Evolutionary conservation across 2,797 vertebrate genomes (phyloP).

Genomic region (Melanotaenia trifasciata): DNA sequence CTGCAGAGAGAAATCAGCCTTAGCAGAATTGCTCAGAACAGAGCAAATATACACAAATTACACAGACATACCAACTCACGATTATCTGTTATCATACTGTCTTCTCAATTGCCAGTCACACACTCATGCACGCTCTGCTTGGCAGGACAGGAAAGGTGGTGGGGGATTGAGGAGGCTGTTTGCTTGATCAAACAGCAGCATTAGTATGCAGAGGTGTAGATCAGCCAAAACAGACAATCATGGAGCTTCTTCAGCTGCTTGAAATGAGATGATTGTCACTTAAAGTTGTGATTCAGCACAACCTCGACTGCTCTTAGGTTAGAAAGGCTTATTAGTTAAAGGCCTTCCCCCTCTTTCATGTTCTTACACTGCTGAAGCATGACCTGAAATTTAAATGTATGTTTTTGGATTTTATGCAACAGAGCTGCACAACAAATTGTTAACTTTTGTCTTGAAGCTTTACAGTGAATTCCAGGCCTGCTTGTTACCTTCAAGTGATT

Average conservation of each 20-base stretch:
- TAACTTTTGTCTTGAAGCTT: too few species aligned
- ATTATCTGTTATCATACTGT: constrained; percentile 27
- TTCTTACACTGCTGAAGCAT: too few species aligned
- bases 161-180: constrained; percentile 42
- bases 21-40: neutral
- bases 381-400: too few species aligned
- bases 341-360: too few species aligned
- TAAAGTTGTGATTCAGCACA: constrained; percentile 1
- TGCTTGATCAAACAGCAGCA: constrained; percentile 37
- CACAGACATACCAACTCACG: neutral
- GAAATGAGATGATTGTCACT: constrained; percentile 44
- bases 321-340: too few species aligned
- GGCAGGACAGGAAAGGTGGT: constrained; percentile 60
- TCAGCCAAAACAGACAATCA: constrained; percentile 45
- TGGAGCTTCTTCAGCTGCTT: constrained; percentile 26
- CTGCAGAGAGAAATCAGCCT: constrained; percentile 49
- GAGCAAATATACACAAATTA: constrained; percentile 13
- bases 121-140: constrained; percentile 33
- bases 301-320: too few species aligned
- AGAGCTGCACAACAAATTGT: too few species aligned
- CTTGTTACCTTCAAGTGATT: too few species aligned
- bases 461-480: too few species aligned
- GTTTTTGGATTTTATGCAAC: too few species aligned
- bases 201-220: constrained; percentile 56
- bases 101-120: constrained; percentile 28